Evolutionary conservation across 2,888 invertebrate genomes (phyloP).

Genomic region (Acronicta alni): DNA sequence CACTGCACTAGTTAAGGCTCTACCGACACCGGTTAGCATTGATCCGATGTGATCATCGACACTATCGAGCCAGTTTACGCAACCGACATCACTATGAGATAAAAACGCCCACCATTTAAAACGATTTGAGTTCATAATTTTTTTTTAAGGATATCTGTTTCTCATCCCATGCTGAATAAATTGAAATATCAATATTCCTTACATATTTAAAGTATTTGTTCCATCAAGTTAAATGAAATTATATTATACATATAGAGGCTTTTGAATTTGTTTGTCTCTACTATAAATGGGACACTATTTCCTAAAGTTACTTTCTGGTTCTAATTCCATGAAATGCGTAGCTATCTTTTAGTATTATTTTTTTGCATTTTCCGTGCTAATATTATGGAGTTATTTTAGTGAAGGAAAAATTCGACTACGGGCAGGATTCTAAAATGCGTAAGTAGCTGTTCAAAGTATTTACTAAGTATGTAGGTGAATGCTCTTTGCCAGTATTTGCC

Average conservation of each 20-base stretch:
- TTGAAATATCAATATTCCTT: neutral
- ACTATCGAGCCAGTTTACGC: slow-evolving; percentile 64
- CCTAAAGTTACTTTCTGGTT: neutral
- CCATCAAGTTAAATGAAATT: neutral
- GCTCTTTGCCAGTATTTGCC: slow-evolving; percentile 22
- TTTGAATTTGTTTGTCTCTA: neutral
- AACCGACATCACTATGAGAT: slow-evolving; percentile 61
- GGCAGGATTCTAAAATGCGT: too few species aligned
- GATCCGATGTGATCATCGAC: slow-evolving; percentile 54
- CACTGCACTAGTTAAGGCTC: slow-evolving; percentile 48
- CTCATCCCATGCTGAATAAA: neutral
- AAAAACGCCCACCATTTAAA: slow-evolving; percentile 61
- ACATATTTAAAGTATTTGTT: neutral
- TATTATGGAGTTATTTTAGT: too few species aligned
- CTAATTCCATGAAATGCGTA: slow-evolving; percentile 5
- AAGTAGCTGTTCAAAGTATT: slow-evolving; percentile 13
- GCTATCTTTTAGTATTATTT: too few species aligned
- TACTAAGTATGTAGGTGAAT: slow-evolving; percentile 25
- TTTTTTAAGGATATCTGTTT: slow-evolving; percentile 17
- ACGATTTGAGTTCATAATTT: slow-evolving; percentile 48
- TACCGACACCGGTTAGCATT: slow-evolving; percentile 49
- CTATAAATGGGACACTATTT: neutral
- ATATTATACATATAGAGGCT: neutral
- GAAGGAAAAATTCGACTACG: too few species aligned
- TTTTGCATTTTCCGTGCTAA: too few species aligned